Evolutionary conservation across 2,888 invertebrate genomes (phyloP), one percentile per base, ranked within the genome.

Genomic region (Epinotia ramella): DNA sequence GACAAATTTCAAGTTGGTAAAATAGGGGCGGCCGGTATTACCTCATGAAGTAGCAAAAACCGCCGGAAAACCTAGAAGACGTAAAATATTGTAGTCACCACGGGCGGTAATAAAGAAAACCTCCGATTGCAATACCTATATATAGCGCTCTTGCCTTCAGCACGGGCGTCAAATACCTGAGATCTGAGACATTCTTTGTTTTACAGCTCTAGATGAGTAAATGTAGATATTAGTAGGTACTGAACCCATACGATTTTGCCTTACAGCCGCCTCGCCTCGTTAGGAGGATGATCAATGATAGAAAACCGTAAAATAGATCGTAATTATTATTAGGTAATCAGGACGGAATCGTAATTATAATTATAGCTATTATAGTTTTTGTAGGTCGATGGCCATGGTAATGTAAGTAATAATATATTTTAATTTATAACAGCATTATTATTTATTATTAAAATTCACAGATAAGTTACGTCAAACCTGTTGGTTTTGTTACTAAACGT

Each of bases 381-480:
- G 53, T 67, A 53, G 53, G 66, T 53, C 66, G 33, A n/a, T 67
- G 12, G 18, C 28, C 33, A 18, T 33, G 33, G 6, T 33, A 53
- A 56, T 66, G 12, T 49, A 49, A n/a, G 5, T n/a, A 40, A 63
- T 18, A 3, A 44, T 40, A n/a, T 18, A 40, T 16, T 40, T 63
- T 24, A 12, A 9, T 28, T n/a, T 4, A 40, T 40, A 66, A 53
- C 66, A 24, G 49, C 28, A 20, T 3, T 49, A 65, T 33, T n/a
- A 33, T n/a, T n/a, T n/a, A n/a, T n/a, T n/a, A n/a, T n/a, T n/a
- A n/a, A n/a, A n/a, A n/a, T n/a, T n/a, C n/a, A n/a, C n/a, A n/a
- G n/a, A 16, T 62, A n/a, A 20, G 20, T 20, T 2, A 20, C 20
- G 20, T 20, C 20, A 20, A 20, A 20, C 20, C 1, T 20, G 20